Evolutionary conservation across 2,113 vertebrate species (phyloP).

Genomic region (Cyrtonyx montezumae): DNA sequence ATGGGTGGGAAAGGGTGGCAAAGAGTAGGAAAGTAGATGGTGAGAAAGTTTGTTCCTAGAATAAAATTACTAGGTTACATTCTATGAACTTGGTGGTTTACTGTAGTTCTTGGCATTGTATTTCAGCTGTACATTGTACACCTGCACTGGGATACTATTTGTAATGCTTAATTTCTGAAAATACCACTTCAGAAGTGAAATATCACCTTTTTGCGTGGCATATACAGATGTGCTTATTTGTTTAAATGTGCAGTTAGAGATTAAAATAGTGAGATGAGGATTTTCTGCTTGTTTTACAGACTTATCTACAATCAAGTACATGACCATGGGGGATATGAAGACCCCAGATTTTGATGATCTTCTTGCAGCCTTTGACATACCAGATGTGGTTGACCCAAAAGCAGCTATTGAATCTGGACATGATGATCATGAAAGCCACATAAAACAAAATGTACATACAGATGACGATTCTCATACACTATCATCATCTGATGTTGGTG

Average conservation of each 20-base stretch:
- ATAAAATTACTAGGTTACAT: neutral
- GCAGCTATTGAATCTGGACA: constrained; percentile 95
- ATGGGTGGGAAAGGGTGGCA: neutral
- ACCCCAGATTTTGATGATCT: constrained; percentile 99
- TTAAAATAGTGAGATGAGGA: neutral
- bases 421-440: constrained; percentile 87
- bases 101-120: neutral
- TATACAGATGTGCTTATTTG: neutral
- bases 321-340: constrained; percentile 99
- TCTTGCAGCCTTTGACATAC: constrained; percentile 97
- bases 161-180: neutral
- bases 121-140: neutral
- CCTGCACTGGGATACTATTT: neutral
- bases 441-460: constrained; percentile 81
- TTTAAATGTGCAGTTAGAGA: neutral
- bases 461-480: constrained; percentile 85
- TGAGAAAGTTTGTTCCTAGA: neutral
- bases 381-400: constrained; percentile 99
- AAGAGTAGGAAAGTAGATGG: neutral
- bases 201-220: neutral
- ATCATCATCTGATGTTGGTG: constrained; percentile 85
- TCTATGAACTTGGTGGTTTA: neutral
- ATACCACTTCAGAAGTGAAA: neutral
- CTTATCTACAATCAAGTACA: constrained; percentile 69
- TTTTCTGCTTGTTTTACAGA: constrained; percentile 75